Evolutionary conservation across 2,113 vertebrate species (phyloP).

Genomic region (Anseranas semipalmata): DNA sequence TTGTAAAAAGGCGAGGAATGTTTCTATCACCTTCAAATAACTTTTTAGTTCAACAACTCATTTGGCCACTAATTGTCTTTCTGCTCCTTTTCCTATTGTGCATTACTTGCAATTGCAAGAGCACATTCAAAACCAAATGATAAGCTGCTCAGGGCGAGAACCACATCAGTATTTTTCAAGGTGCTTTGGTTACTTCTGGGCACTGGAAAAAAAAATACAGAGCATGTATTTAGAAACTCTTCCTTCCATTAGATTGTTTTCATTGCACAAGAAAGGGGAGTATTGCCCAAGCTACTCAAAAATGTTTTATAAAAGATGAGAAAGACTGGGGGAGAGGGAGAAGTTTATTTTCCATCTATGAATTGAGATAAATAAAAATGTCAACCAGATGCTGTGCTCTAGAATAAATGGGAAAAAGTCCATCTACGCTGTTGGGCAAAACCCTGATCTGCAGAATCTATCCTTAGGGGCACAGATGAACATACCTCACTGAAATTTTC

Average conservation of each 20-base stretch:
- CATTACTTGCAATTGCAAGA: slow-evolving; percentile 3
- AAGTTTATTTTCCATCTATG: not conserved
- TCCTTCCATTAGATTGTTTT: not conserved
- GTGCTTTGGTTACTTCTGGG: slow-evolving; percentile 38
- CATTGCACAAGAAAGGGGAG: not conserved
- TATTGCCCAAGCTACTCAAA: not conserved
- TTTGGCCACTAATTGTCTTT: slow-evolving; percentile 54
- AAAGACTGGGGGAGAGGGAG: not conserved
- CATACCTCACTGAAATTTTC: not conserved
- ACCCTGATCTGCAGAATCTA: not conserved
- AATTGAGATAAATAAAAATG: not conserved
- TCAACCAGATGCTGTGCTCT: not conserved
- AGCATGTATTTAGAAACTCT: not conserved
- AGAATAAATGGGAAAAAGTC: not conserved
- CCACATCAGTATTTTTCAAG: not conserved
- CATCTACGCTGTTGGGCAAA: not conserved
- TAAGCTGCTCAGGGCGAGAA: slow-evolving; percentile 50
- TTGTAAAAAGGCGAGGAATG: not conserved
- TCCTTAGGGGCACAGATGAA: not conserved
- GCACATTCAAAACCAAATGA: not conserved
- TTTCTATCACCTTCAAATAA: slow-evolving; percentile 44
- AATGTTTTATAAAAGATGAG: not conserved
- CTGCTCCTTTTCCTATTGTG: not conserved
- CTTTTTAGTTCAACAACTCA: slow-evolving; percentile 34
- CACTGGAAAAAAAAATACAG: not conserved